Conservation (phyloP, 2,113 vertebrate species). For the Pygoscelis antarcticus region DNA sequence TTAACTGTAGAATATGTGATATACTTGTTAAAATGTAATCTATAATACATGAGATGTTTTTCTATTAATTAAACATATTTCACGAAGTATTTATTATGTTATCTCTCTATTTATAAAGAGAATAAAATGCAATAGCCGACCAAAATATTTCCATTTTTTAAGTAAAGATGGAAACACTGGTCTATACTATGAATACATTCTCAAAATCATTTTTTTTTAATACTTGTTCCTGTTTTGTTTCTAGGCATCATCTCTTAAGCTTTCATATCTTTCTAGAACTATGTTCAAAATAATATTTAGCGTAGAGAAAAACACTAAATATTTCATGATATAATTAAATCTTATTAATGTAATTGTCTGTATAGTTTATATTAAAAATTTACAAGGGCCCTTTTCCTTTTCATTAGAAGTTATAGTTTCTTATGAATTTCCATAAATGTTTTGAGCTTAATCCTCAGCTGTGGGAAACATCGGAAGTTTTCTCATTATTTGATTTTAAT, state of each 20-base stretch:
- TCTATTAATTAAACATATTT: background rate
- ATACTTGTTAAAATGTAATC: background rate
- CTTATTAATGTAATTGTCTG: constrained; percentile 56
- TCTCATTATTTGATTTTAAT: background rate
- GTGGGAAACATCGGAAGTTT: background rate
- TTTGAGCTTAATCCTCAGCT: background rate
- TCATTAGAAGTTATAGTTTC: background rate
- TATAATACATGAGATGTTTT: background rate
- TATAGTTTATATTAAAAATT: constrained; percentile 34
- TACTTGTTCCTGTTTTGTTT: background rate
- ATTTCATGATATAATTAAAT: constrained; percentile 47
- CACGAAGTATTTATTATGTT: background rate
- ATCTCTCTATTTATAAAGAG: background rate
- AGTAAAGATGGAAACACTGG: background rate
- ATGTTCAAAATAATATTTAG: constrained; percentile 11
- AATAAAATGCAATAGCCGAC: background rate
- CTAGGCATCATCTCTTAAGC: background rate
- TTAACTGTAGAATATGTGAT: background rate
- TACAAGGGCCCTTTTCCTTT: background rate
- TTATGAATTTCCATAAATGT: background rate
- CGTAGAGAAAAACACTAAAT: constrained; percentile 35
- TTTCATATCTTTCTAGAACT: background rate
- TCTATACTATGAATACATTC: background rate
- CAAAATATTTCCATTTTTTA: background rate
- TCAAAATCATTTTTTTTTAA: background rate